Base-by-base conservation (phyloP, 2,888 invertebrate genomes). In the Drosophila mimica region DNA sequence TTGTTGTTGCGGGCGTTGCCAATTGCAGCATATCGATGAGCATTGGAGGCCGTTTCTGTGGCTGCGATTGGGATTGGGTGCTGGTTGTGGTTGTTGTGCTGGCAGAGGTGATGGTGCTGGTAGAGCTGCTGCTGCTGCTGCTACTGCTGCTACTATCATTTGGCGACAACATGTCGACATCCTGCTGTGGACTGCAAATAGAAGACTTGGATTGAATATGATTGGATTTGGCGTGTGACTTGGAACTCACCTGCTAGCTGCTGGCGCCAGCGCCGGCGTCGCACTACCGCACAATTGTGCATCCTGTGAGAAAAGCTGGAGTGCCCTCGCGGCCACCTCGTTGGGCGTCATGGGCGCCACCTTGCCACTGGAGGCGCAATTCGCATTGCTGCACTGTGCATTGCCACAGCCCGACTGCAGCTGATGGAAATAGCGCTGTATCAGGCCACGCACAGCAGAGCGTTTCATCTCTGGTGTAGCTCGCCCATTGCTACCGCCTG, bases 381-480 rank as follows among this genome's bases (percentile, higher is more conserved):
- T 95, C 91, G 95, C 95, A 94, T 98, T 98, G 90, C 95, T 95
- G 93, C 98, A 98, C 88, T 95, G 94, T n/a, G 95, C 94, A 93
- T 97, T 97, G 31, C 98, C 98, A 93, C 98, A 98, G 83, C 98
- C 98, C 92, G 98, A 97, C 49, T 97, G 96, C 79, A 98, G 94
- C 94, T 98, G 98, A 94, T 97, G 97, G 93, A 98, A 98, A 93
- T 98, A 98, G 90, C 97, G 95, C 93, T 98, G 97, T 80, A 98
- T 98, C 77, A 98, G 94, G 93, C 96, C 96, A 93, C 96, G 97
- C 48, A 97, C 98, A 52, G 96, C 95, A 68, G 95, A 95, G 61
- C 96, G 94, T 94, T 96, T 96, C 96, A 96, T 96, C 88, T 95
- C 95, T 33, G 91, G 88, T 30, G 85, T 88, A 63, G 76, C 81